Percentiles rank a stretch among this genome's conserved stretches.
Evolutionary conservation across 2,113 vertebrate genomes (phyloP).

Genomic region (Lota lota): DNA sequence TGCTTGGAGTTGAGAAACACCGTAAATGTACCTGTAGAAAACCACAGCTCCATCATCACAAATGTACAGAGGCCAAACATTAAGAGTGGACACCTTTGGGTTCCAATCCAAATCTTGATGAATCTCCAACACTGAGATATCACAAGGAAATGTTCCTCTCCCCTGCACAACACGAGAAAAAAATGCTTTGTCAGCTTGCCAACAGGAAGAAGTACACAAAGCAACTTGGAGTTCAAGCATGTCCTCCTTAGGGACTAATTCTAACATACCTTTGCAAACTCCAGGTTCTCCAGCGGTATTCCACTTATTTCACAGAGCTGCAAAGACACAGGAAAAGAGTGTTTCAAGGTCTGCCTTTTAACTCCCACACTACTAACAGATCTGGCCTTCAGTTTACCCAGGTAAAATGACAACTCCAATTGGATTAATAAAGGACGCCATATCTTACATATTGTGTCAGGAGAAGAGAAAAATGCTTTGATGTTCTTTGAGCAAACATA

Average conservation of each 20-base stretch:
- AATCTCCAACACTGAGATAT: conserved; percentile 97
- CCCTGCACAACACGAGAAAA: conserved; percentile 73
- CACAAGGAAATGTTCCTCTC: conserved; percentile 96
- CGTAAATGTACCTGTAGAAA: conserved; percentile 88
- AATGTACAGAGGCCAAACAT: conserved; percentile 98
- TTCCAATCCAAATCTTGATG: conserved; percentile 99
- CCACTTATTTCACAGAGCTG: conserved; percentile 90
- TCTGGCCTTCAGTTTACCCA: too few relatives aligned
- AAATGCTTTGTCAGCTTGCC: conserved; percentile 9
- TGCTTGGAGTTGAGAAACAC: too few relatives aligned
- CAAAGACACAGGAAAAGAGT: conserved; percentile 45
- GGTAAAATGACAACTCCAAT: not conserved
- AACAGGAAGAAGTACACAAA: not conserved
- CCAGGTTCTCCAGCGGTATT: conserved; percentile 88
- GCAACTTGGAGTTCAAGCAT: too few relatives aligned
- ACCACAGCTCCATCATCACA: conserved; percentile 98
- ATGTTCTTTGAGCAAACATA: not conserved
- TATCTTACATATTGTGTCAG: too few relatives aligned
- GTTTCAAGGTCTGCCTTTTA: too few relatives aligned
- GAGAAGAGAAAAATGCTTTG: not conserved
- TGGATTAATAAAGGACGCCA: too few relatives aligned
- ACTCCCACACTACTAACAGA: too few relatives aligned
- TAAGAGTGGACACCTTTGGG: conserved; percentile 94
- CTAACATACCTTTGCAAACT: conserved; percentile 92
- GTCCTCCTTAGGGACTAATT: not conserved